A percentile compares a stretch with the other conserved stretches of the same genome.
Evolutionary conservation across 2,797 vertebrate species (phyloP).

Genomic region (Sebastiscus albofasciatus): DNA sequence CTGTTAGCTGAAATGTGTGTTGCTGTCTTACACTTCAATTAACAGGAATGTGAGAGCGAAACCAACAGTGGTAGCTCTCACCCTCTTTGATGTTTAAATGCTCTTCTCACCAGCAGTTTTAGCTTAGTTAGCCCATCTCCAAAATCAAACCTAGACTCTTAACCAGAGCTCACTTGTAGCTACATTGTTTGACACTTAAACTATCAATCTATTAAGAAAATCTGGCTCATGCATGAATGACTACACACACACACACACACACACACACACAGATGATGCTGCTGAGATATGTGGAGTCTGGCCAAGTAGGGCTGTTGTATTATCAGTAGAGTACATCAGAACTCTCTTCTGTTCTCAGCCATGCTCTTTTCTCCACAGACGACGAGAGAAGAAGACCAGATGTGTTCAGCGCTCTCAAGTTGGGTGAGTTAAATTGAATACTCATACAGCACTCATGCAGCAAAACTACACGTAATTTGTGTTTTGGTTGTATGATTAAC

Average conservation of each 20-base stretch:
- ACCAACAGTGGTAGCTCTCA: background rate
- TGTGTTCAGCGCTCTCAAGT: constrained; percentile 93
- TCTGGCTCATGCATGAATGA: too few relatives aligned
- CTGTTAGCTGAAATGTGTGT: background rate
- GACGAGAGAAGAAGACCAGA: constrained; percentile 93
- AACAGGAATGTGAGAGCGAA: constrained; percentile 34
- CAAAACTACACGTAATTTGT: background rate
- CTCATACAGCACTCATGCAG: background rate
- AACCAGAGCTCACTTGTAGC: too few relatives aligned
- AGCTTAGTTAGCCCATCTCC: background rate
- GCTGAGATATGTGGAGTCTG: constrained; percentile 21
- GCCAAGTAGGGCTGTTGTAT: constrained; percentile 15
- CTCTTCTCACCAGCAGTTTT: background rate
- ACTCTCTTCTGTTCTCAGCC: constrained; percentile 3
- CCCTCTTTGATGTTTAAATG: constrained; percentile 40
- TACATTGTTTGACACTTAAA: too few relatives aligned
- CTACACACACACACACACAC: background rate
- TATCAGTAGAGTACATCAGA: background rate
- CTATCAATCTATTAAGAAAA: too few relatives aligned
- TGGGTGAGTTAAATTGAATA: constrained; percentile 82
- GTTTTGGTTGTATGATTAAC: background rate
- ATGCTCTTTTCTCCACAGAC: constrained; percentile 65
- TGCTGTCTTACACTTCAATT: constrained; percentile 22
- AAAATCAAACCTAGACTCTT: background rate
- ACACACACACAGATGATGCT: background rate